Evolutionary conservation across 2,797 vertebrate species (phyloP).

Genomic region (Sebastes melanostomus): DNA sequence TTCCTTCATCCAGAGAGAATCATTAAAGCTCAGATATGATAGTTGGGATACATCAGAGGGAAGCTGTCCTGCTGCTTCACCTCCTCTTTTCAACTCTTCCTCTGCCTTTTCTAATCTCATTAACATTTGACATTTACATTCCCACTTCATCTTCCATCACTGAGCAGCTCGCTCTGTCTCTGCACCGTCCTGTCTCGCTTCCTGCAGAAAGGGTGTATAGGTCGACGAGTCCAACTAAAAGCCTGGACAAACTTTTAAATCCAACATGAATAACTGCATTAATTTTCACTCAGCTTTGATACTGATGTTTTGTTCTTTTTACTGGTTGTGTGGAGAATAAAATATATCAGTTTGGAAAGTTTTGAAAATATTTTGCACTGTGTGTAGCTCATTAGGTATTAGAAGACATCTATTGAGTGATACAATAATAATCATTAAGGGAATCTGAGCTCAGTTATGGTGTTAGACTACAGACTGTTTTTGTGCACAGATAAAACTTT

Average conservation of each 20-base stretch:
- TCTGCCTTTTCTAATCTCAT: constrained; percentile 63
- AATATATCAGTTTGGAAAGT: neutral
- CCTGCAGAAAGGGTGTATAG: neutral
- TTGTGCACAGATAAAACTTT: neutral
- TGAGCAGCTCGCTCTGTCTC: neutral
- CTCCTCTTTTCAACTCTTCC: constrained; percentile 50
- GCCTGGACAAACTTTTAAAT: neutral
- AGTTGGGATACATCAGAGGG: constrained; percentile 62
- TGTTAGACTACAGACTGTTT: neutral
- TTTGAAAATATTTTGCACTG: neutral
- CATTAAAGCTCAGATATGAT: constrained; percentile 66
- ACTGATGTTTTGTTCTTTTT: neutral
- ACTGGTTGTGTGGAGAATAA: neutral
- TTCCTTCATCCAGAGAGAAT: constrained; percentile 64
- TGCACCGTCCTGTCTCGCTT: neutral
- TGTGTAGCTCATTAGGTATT: neutral
- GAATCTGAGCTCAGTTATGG: neutral
- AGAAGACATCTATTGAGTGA: neutral
- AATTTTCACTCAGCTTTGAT: neutral
- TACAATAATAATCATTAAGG: neutral
- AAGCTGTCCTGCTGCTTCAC: constrained; percentile 56
- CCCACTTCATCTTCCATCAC: constrained; percentile 23
- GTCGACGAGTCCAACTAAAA: neutral
- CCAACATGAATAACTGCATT: neutral
- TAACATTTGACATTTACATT: constrained; percentile 68